Conservation (phyloP, 2,888 invertebrate species). For the Melanophora roralis region DNA sequence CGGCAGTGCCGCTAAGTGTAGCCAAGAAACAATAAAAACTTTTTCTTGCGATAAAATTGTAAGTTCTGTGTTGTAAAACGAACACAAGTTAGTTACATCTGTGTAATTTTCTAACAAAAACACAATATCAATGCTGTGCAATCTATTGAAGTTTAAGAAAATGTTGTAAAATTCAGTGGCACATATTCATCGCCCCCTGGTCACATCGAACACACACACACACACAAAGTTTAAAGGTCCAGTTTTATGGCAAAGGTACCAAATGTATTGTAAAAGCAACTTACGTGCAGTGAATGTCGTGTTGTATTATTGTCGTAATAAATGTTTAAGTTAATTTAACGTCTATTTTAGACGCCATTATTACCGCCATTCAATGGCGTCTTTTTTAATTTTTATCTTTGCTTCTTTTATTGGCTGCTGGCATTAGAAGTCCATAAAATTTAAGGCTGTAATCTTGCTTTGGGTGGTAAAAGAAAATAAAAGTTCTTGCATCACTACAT, state of each 20-base stretch:
- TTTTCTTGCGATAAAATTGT: conserved; percentile 30
- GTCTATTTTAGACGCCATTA: conserved; percentile 72
- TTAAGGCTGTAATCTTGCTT: conserved; percentile 2
- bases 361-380: conserved; percentile 72
- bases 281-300: conserved; percentile 34
- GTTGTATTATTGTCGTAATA: conserved; percentile 14
- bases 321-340: conserved; percentile 62
- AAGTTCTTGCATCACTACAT: not conserved
- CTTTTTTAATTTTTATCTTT: conserved; percentile 74
- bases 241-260: conserved; percentile 39
- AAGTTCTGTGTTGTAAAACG: conserved; percentile 24
- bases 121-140: conserved; percentile 37
- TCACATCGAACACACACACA: not conserved
- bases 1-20: not conserved
- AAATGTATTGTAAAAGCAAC: not conserved
- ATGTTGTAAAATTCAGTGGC: conserved; percentile 35
- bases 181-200: not conserved
- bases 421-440: conserved; percentile 42
- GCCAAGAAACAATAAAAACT: conserved; percentile 36
- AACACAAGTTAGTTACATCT: not conserved
- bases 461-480: not conserved
- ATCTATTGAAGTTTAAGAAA: conserved; percentile 38
- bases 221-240: conserved; percentile 39
- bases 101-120: not conserved
- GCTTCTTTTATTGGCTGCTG: conserved; percentile 31